phyloP scores from a whole-genome alignment of 2,888 invertebrate species.

The Anticlea derivata region DNA sequence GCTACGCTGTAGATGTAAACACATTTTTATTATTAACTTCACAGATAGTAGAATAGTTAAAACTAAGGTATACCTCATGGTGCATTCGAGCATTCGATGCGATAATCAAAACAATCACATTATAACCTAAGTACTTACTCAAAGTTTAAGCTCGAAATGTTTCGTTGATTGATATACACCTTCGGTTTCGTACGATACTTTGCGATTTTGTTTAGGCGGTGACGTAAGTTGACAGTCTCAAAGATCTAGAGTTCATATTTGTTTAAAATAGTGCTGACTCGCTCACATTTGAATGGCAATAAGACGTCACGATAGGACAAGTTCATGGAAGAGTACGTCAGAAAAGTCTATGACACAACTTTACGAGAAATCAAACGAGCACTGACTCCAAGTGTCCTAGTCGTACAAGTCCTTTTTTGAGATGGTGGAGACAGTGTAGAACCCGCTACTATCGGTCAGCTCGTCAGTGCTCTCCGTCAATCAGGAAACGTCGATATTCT shows the following conservation, averaged over 20 bases:
- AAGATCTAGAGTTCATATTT: too few relatives aligned
- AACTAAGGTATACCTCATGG: too few relatives aligned
- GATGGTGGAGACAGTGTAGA: conserved; percentile 70
- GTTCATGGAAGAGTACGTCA: conserved; percentile 28
- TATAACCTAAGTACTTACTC: conserved; percentile 16
- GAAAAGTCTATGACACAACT: conserved; percentile 27
- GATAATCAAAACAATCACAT: conserved; percentile 17
- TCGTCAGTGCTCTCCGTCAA: conserved; percentile 80
- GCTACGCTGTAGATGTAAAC: too few relatives aligned
- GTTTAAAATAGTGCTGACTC: too few relatives aligned
- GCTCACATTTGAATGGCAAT: too few relatives aligned
- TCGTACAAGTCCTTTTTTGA: conserved; percentile 70
- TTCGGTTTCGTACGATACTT: too few relatives aligned
- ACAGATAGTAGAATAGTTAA: too few relatives aligned
- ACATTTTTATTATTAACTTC: too few relatives aligned
- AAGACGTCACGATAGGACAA: too few relatives aligned
- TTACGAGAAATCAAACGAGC: conserved; percentile 20
- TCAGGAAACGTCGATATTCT: conserved; percentile 77
- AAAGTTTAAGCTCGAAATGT: conserved; percentile 20
- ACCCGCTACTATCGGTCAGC: conserved; percentile 74
- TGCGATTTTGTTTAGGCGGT: too few relatives aligned
- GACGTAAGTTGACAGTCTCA: too few relatives aligned
- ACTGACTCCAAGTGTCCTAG: conserved; percentile 40
- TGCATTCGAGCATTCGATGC: conserved; percentile 1
- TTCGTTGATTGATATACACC: conserved; percentile 11